Evolutionary conservation across 2,113 vertebrate species (phyloP).

Genomic region (Leptosomus discolor): DNA sequence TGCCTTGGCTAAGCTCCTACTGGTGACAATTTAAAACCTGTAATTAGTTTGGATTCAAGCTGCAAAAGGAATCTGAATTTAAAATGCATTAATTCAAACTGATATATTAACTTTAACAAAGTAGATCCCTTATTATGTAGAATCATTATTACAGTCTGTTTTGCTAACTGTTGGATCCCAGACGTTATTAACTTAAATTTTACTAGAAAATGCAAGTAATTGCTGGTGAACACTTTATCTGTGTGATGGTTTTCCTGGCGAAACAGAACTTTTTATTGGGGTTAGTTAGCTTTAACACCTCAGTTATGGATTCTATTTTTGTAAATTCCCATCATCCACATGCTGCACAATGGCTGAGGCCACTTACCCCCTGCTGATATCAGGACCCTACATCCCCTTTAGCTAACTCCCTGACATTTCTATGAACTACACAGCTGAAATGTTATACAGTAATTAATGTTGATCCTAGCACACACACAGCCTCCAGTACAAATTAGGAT

Average conservation of each 20-base stretch:
- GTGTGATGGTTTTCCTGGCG: neutral
- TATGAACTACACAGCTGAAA: constrained; percentile 83
- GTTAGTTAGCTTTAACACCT: constrained; percentile 62
- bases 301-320: constrained; percentile 67
- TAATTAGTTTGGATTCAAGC: constrained; percentile 84
- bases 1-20: constrained; percentile 79
- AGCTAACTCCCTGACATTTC: constrained; percentile 83
- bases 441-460: constrained; percentile 89
- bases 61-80: constrained; percentile 78
- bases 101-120: constrained; percentile 82
- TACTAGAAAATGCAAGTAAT: constrained; percentile 54
- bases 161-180: constrained; percentile 62
- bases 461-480: constrained; percentile 84
- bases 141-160: constrained; percentile 70
- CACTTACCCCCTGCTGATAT: constrained; percentile 57
- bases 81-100: constrained; percentile 81
- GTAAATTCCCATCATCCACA: constrained; percentile 62
- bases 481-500: constrained; percentile 88
- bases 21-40: constrained; percentile 84
- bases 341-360: constrained; percentile 55
- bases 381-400: constrained; percentile 73
- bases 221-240: neutral
- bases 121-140: constrained; percentile 71
- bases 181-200: constrained; percentile 70
- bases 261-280: constrained; percentile 61